Evolutionary conservation across 2,113 vertebrate genomes (phyloP).

Genomic region (Nothoprocta pentlandii): DNA sequence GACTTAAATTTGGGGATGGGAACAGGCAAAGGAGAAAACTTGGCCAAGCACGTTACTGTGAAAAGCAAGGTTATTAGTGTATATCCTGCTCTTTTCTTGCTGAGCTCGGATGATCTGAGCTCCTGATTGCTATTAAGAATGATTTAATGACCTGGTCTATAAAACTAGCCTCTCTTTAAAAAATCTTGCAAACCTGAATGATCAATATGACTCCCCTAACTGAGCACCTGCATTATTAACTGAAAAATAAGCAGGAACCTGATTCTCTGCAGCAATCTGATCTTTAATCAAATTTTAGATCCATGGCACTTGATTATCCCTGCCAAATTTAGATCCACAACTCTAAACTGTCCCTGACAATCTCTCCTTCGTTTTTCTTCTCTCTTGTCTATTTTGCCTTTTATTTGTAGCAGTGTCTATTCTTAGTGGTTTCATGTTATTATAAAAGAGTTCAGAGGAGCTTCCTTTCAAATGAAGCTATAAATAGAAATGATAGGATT

Average conservation of each 20-base stretch:
- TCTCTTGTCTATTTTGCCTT: background rate
- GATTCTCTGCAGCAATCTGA: fast-evolving
- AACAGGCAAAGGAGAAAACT: background rate
- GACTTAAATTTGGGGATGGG: background rate
- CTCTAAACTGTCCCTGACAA: background rate
- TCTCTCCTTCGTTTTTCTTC: background rate
- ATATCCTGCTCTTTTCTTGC: background rate
- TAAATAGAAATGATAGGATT: background rate
- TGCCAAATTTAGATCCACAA: background rate
- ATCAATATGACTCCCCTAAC: background rate
- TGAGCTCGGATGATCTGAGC: background rate
- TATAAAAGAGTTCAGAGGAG: background rate
- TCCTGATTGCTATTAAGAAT: background rate
- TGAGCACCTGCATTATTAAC: background rate
- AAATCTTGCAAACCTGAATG: background rate
- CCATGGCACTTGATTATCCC: background rate
- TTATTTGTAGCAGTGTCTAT: background rate
- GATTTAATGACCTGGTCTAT: background rate
- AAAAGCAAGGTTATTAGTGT: background rate
- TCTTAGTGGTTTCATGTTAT: background rate
- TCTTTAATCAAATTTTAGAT: background rate
- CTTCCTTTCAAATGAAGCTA: background rate
- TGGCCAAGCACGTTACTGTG: background rate
- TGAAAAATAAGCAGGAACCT: background rate
- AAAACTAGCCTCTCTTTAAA: background rate